Base-by-base conservation (phyloP, 2,888 invertebrate species). In the Cantharis nigra region DNA sequence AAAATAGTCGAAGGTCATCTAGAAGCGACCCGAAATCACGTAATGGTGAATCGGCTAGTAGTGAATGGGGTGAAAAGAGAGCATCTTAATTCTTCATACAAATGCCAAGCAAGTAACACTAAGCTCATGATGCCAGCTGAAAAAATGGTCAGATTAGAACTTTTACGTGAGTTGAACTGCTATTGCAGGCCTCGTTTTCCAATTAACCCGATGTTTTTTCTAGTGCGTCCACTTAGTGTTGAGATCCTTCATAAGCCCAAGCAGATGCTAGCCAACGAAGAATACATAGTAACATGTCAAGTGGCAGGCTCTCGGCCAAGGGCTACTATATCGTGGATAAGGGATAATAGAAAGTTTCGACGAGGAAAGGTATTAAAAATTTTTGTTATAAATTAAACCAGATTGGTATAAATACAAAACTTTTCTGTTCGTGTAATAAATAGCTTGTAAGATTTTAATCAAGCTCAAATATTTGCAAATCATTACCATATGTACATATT, bases 41-140 rank as follows among this genome's bases (percentile, higher is more conserved):
- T 96, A 73, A 93, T 95, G 65, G 94, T 95, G 77, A 97, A 95
- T 90, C 92, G 93, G 77, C 89, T 97, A 83, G 94, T 93, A 86
- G 92, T 96, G 82, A 91, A 92, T 16, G 92, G 93, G 81, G 91
- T 97, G 74, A 92, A 91, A 81, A 91, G 96, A 81, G 92, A 92
- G 79, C 94, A 96, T 83, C 91, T 96, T 76, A 96, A 96, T 88
- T 95, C 95, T 63, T 95, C 95, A 33, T 96, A 94, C 90, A 95
- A 94, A 87, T 97, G 97, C 87, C 93, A 95, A 88, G 96, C 96
- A 11, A 93, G 94, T 76, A 97, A 97, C 87, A 96, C 96, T 67
- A 95, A 96, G 87, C 92, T 96, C 79, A 95, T 95, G 87, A 93
- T 94, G 86, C 96, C 97, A 1, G 92, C 94, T 75, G 96, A 96